Evolutionary conservation across 1,140 invertebrate species (phyloP), one percentile per base, ranked within the genome.

Genomic region (Anthonomus grandis): DNA sequence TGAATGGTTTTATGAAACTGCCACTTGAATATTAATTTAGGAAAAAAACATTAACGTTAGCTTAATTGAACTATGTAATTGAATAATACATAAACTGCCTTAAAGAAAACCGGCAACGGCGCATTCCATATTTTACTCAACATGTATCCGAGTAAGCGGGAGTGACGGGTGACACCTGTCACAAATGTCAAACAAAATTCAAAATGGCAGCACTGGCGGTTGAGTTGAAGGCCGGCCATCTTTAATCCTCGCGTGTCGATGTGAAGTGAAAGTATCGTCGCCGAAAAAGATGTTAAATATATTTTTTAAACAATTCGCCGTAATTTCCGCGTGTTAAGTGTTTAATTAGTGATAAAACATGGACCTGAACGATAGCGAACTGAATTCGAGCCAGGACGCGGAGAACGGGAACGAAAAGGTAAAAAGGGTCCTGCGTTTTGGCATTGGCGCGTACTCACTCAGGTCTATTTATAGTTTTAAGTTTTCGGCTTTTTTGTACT

Each of bases 241-340:
- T 55, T 65, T 62, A 49, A 64, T 67, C 57, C 64, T 67, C 66
- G 66, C 64, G 65, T 67, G 61, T 63, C 64, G 62, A 67, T 64
- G 63, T n/a, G n/a, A n/a, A n/a, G 65, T 67, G 64, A 67, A 67
- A 67, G 62, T 67, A 56, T 57, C 56, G 52, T 41, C 55, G 38
- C 58, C 62, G 61, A 62, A 59, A 64, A 62, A 59, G 60, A 62
- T 63, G 63, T 46, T 51, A 59, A 60, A 60, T 25, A 41, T 10
- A 52, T 53, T 39, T 47, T 45, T 59, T 45, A 24, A 46, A 48
- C 34, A 55, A 51, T 49, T 47, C 49, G 15, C 48, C 15, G 45
- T 53, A 56, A 53, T 39, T 59, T 45, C 64, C 36, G 41, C 37
- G 44, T 52, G 47, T 24, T 51, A 45, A 49, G 41, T 62, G 49